Conservation (phyloP, 2,113 vertebrate genomes). For the Kobus ellipsiprymnus region DNA sequence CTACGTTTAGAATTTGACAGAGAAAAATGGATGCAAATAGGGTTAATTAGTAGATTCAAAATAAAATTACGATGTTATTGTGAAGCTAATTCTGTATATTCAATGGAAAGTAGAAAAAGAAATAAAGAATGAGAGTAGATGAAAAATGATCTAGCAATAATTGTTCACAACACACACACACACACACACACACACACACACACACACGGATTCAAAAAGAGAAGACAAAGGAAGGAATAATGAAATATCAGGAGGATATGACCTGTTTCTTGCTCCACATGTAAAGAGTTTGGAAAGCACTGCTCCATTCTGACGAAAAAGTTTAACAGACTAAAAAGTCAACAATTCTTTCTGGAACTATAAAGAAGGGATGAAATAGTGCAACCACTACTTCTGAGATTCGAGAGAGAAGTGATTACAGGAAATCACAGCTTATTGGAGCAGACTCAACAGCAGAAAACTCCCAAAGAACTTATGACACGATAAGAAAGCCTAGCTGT, state of each 20-base stretch:
- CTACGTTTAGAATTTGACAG: neutral
- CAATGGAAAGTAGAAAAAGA: neutral
- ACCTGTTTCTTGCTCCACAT: neutral
- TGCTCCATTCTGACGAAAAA: neutral
- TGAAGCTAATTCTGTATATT: neutral
- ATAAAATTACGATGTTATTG: neutral
- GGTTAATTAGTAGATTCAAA: neutral
- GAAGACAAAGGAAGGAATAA: neutral
- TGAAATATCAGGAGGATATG: neutral
- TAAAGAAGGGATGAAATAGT: neutral
- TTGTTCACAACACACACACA: neutral
- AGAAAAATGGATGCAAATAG: neutral
- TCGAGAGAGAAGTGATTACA: no score
- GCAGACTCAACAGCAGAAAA: neutral
- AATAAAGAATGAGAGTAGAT: neutral
- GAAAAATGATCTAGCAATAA: neutral
- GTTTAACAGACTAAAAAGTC: neutral
- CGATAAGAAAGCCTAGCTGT: neutral
- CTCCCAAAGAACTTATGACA: no score
- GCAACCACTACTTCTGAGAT: neutral
- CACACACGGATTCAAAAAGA: neutral
- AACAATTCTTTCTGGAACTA: neutral
- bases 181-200: neutral
- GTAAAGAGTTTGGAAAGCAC: neutral
- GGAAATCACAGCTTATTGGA: neutral